These are phyloP conservation scores for Rallus crepitans DNA, from an alignment of 2,797 vertebrate genomes.

Conservation along the genomic window DNA sequence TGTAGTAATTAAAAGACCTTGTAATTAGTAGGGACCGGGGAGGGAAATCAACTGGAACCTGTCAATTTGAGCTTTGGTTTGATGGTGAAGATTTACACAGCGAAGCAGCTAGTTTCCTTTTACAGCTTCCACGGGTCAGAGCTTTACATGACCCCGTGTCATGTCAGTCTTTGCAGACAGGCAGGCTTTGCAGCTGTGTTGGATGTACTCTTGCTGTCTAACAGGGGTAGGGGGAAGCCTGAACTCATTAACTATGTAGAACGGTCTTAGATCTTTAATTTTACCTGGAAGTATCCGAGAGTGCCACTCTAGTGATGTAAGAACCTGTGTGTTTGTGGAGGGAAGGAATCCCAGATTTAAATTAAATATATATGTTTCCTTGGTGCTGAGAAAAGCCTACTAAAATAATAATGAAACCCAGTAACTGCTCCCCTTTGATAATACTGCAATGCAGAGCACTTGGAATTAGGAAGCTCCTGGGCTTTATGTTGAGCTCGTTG, in stretches of 20 bases:
- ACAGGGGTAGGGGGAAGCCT: background rate
- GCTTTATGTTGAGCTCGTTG: background rate
- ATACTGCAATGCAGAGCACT: background rate
- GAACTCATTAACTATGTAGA: background rate
- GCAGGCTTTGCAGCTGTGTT: background rate
- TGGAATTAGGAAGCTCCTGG: background rate
- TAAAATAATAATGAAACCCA: background rate
- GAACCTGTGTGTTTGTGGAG: rapidly evolving
- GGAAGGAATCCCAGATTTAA: background rate
- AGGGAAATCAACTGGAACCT: constrained; percentile 12
- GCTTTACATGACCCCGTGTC: background rate
- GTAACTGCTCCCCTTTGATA: background rate
- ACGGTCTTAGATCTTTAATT: background rate
- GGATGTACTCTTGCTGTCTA: background rate
- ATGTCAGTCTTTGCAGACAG: background rate
- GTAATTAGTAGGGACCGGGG: background rate
- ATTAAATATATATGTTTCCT: background rate
- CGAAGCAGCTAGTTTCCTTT: background rate
- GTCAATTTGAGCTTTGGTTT: constrained; percentile 4
- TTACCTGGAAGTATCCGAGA: background rate
- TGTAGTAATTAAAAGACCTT: constrained; percentile 43
- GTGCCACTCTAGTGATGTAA: background rate
- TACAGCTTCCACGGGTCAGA: background rate
- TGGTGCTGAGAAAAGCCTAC: background rate
- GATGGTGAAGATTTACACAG: background rate